Evolutionary conservation across 2,888 invertebrate genomes (phyloP).

Genomic region (Caenorhabditis angaria): DNA sequence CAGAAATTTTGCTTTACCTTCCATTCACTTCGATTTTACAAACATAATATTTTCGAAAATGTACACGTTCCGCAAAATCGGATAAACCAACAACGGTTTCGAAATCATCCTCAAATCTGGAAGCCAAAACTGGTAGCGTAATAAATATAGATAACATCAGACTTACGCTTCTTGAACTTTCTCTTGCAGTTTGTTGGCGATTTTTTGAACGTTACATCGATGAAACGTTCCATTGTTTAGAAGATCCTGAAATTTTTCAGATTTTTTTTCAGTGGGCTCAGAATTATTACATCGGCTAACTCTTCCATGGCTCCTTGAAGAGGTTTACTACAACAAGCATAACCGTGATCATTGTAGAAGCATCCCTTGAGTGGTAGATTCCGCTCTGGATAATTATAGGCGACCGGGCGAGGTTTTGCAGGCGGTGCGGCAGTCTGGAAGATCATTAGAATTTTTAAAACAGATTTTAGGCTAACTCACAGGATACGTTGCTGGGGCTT

Average conservation of each 20-base stretch:
- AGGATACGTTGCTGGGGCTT: too few species aligned
- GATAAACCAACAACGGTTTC: slow-evolving; percentile 39
- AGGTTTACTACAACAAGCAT: slow-evolving; percentile 30
- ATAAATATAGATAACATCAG: not conserved
- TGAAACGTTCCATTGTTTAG: slow-evolving; percentile 38
- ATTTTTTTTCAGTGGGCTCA: too few species aligned
- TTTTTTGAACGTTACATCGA: slow-evolving; percentile 39
- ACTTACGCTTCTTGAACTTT: slow-evolving; percentile 25
- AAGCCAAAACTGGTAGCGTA: not conserved
- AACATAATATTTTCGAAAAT: slow-evolving; percentile 39
- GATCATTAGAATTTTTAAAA: too few species aligned
- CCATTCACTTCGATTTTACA: slow-evolving; percentile 47
- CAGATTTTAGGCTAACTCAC: too few species aligned
- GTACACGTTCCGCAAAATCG: slow-evolving; percentile 41
- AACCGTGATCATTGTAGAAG: slow-evolving; percentile 41
- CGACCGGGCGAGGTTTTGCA: not conserved
- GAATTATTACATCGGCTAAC: slow-evolving; percentile 34
- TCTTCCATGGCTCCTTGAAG: slow-evolving; percentile 36
- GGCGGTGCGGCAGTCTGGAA: not conserved
- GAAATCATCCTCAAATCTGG: slow-evolving; percentile 33
- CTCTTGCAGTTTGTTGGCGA: slow-evolving; percentile 39
- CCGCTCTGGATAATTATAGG: slow-evolving; percentile 43
- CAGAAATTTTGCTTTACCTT: slow-evolving; percentile 20
- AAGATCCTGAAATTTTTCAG: slow-evolving; percentile 30
- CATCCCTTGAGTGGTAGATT: slow-evolving; percentile 31